Base-by-base conservation (phyloP, 1,140 invertebrate species). In the Spodoptera litura region DNA sequence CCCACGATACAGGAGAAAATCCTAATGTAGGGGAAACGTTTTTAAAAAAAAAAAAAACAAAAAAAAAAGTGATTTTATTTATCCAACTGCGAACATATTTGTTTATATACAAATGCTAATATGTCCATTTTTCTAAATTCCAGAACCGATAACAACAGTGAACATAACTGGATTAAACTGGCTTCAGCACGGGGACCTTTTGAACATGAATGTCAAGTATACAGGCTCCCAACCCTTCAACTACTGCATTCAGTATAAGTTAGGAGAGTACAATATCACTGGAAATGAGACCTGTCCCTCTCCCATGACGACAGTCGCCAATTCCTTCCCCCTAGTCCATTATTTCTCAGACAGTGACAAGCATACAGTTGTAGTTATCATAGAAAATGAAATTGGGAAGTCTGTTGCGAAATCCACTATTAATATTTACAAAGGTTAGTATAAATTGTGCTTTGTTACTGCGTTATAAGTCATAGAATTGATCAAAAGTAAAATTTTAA, bases 341-440 rank as follows among this genome's bases (percentile, higher is more conserved):
- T 98, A 97, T 86, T 97, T 98, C 79, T 91, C 95, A 5, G 95
- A 96, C 59, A 94, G 95, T 11, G 95, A 95, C 38, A 95, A 96
- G 52, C 96, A 97, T 82, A 97, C 97, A 0, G 95, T 98, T 59
- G 85, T 98, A 31, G 96, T 98, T 49, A 96, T 98, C 52, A 94
- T 98, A 52, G 94, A 95, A 72, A 98, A 98, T 92, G 96, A 97
- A 78, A 95, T 98, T 15, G 96, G 95, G 3, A 96, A 95, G 81
- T 94, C 94, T 64, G 95, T 97, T 13, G 96, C 96, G 78, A 96
- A 96, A 58, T 94, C 97, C 27, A 96, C 96, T 20, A 96, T 98
- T 38, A 97, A 97, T 84, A 96, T 98, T 88, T 98, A 98, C 90
- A 96, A 97, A 96, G 97, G 97, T 98, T 95, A 87, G 82, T 51